Percentiles rank a stretch among this genome's conserved stretches.
These are phyloP conservation scores for Cataglyphis altisquamis DNA, from an alignment of 2,888 invertebrate genomes.

Conservation along the genomic window DNA sequence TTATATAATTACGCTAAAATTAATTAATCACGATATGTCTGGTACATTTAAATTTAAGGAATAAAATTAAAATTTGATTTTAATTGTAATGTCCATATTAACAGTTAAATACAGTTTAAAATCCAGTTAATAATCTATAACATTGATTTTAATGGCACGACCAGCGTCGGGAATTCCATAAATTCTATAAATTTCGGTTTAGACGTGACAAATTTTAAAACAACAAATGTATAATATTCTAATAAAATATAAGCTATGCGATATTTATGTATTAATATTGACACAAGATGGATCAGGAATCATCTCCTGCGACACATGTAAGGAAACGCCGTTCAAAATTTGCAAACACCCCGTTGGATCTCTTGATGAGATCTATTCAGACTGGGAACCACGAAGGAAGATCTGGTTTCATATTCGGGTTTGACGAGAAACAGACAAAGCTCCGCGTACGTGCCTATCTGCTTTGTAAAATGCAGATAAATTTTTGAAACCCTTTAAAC, in stretches of 20 bases:
- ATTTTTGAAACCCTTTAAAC: not conserved
- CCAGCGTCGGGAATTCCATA: not conserved
- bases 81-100: not conserved
- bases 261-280: not conserved
- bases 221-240: not conserved
- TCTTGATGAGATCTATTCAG: slow-evolving; percentile 50
- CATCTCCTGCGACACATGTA: slow-evolving; percentile 10
- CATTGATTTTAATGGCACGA: not conserved
- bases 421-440: slow-evolving; percentile 44
- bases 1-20: not conserved
- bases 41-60: not conserved
- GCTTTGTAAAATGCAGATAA: slow-evolving; percentile 1
- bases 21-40: not conserved
- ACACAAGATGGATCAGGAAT: not conserved
- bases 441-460: not conserved
- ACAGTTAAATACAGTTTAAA: not conserved
- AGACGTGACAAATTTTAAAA: not conserved
- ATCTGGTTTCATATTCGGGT: slow-evolving; percentile 62
- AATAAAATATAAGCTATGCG: not conserved
- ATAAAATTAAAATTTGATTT: not conserved
- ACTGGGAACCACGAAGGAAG: slow-evolving; percentile 39
- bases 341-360: slow-evolving; percentile 18
- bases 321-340: slow-evolving; percentile 3
- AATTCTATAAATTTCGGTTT: not conserved
- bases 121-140: not conserved